These are phyloP conservation scores for Penelope pileata DNA, from an alignment of 2,113 vertebrate genomes.

Conservation along the genomic window DNA sequence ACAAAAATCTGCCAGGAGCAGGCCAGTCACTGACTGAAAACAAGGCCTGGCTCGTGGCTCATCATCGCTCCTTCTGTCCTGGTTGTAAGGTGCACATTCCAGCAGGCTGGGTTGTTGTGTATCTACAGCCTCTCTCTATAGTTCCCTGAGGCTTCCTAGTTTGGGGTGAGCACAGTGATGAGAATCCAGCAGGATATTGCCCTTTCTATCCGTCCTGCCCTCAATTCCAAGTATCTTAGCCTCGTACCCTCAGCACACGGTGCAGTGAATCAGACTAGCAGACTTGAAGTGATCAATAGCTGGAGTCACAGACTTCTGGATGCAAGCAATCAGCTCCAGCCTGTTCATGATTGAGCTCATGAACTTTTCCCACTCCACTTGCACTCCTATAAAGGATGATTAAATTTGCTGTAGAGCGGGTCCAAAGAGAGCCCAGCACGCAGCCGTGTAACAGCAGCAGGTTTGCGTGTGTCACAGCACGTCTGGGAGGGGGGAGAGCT, in stretches of 20 bases:
- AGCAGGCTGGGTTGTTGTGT: no score
- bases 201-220: no score
- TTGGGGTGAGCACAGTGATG: no score
- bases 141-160: no score
- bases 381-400: not conserved
- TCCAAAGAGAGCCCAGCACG: not conserved
- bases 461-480: no score
- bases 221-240: no score
- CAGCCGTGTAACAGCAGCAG: accelerated
- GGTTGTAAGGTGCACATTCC: not conserved
- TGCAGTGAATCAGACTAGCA: no score
- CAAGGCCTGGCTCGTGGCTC: not conserved
- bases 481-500: accelerated
- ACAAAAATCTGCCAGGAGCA: not conserved
- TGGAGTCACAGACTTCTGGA: not conserved
- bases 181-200: no score
- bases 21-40: not conserved
- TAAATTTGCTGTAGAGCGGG: not conserved
- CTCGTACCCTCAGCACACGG: no score
- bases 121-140: no score
- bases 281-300: no score
- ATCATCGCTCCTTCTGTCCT: not conserved
- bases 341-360: not conserved
- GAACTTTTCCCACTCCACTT: not conserved
- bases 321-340: not conserved